Evolutionary conservation across 2,113 vertebrate genomes (phyloP).

Genomic region (Carlito syrichta): DNA sequence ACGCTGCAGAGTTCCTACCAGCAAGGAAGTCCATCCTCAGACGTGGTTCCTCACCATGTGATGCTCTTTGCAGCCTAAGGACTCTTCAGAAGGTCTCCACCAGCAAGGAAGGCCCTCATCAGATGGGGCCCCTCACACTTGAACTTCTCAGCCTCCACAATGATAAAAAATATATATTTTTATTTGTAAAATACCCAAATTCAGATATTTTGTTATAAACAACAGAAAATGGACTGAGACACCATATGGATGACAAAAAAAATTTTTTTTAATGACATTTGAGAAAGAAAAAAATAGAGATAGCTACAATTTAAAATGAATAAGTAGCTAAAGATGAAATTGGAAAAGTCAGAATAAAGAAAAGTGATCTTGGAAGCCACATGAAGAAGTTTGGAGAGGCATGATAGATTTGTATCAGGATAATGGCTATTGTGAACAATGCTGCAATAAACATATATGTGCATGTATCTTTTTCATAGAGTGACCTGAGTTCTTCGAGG

Average conservation of each 20-base stretch:
- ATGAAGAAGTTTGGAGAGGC: rapidly evolving
- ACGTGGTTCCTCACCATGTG: neutral
- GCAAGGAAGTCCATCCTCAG: too few relatives aligned
- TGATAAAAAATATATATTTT: neutral
- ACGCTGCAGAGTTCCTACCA: too few relatives aligned
- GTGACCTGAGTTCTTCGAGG: too few relatives aligned
- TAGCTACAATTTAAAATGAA: neutral
- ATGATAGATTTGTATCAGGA: neutral
- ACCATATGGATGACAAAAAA: neutral
- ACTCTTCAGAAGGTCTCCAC: neutral
- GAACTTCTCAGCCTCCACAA: neutral
- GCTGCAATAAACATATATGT: too few relatives aligned
- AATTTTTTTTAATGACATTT: too few relatives aligned
- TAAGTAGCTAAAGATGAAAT: neutral
- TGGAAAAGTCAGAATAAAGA: neutral
- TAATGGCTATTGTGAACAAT: too few relatives aligned
- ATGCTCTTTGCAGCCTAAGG: neutral
- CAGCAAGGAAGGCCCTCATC: neutral
- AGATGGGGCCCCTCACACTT: neutral
- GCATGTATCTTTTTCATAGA: too few relatives aligned
- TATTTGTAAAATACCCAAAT: neutral
- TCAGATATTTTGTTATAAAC: neutral
- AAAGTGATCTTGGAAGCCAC: neutral
- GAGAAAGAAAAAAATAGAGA: neutral
- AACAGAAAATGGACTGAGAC: neutral